A percentile compares a stretch with the other conserved stretches of the same genome.
These are phyloP conservation scores for Tetranychus piercei DNA, from an alignment of 2,888 invertebrate species.

Conservation along the genomic window DNA sequence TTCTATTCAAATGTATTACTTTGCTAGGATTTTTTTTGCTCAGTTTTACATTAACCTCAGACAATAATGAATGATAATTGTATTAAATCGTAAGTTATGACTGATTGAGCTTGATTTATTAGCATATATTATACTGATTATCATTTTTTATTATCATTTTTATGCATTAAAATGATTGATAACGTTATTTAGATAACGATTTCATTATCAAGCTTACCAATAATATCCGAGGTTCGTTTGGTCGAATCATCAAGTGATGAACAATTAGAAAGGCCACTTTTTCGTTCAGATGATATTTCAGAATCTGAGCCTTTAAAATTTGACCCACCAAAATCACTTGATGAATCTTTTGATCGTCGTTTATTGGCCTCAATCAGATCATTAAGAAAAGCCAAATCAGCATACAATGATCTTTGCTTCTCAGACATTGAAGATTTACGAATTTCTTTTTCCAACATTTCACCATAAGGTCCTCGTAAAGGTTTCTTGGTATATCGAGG, in stretches of 20 bases:
- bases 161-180: background rate
- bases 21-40: no score
- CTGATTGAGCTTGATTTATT: no score
- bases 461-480: slow-evolving; percentile 11
- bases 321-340: background rate
- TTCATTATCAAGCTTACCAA: background rate
- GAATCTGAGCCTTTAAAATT: background rate
- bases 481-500: slow-evolving; percentile 6
- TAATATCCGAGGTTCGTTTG: background rate
- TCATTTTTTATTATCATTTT: background rate
- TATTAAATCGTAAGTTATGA: no score
- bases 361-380: background rate
- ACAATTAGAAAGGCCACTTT: background rate
- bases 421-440: slow-evolving; percentile 7
- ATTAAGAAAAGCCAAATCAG: slow-evolving; percentile 8
- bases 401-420: slow-evolving; percentile 1
- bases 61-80: no score
- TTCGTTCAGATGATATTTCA: background rate
- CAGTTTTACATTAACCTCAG: no score
- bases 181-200: background rate
- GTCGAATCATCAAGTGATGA: background rate
- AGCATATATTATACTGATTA: no score
- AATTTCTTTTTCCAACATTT: slow-evolving; percentile 11
- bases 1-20: no score
- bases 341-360: slow-evolving; percentile 3